Evolutionary conservation across 2,797 vertebrate genomes (phyloP), one percentile per base, ranked within the genome.

Genomic region (Gallirallus australis): DNA sequence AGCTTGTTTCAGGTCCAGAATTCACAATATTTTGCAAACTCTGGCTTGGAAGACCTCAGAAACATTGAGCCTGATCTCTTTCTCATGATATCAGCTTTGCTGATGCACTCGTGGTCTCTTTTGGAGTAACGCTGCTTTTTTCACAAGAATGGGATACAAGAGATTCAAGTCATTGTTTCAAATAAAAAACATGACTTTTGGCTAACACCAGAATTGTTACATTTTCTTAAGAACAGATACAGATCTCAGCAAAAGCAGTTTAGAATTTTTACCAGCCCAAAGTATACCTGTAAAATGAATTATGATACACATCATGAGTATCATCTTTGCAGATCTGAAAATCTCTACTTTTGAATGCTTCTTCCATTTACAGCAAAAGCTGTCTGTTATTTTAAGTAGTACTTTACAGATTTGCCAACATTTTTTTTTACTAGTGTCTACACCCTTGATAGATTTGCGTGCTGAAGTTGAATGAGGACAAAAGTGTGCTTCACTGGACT

Each of bases 281-380:
- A 47, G 3, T 15, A 56, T 13, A 24, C 8, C 6, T 64, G 18
- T n/a, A 75, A 90, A 92, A 78, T 11, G 3, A 87, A 82, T 11
- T 23, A 25, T 1, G 1, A 20, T 0, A 3, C 7, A 2, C 0
- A 0, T 33, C 52, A 81, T 4, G 7, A 4, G 4, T 9, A 53
- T 57, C 18, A 54, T 3, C 3, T 60, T 33, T 40, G 11, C 7
- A 65, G 48, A 72, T 72, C 20, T 52, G 27, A 81, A 88, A 57
- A 71, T 56, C 9, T 61, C 87, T 82, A 24, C 16, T 73, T 94
- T 72, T 60, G 16, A 8, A 15, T 66, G 2, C 1, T 75, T 69
- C 31, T 64, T 86, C 5, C 9, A 21, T 66, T 48, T 17, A 30
- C 6, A 69, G 6, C 12, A 57, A 42, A 87, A 45, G 3, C 1